These are phyloP conservation scores for Lamprotornis superbus DNA, from an alignment of 2,113 vertebrate species.

Conservation along the genomic window DNA sequence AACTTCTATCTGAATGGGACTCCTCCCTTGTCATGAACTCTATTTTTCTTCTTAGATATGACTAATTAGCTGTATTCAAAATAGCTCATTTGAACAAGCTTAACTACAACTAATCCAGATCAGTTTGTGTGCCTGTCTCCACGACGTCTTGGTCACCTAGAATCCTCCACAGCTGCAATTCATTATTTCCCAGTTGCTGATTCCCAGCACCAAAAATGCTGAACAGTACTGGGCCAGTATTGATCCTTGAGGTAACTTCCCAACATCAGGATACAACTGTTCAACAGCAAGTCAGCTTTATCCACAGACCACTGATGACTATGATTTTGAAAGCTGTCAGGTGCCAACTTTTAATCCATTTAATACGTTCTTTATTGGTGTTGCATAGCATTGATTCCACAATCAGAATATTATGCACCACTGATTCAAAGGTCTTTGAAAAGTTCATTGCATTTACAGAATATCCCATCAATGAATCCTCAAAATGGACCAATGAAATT, in stretches of 20 bases:
- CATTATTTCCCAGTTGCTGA: background rate
- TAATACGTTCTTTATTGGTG: background rate
- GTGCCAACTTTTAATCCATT: constrained; percentile 2
- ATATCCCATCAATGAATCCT: background rate
- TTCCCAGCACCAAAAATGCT: background rate
- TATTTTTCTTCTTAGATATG: background rate
- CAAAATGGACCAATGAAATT: background rate
- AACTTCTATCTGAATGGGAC: background rate
- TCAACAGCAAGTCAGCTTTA: background rate
- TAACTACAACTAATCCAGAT: background rate
- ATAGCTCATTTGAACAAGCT: background rate
- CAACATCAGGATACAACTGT: background rate
- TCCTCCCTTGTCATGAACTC: background rate
- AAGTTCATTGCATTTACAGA: background rate
- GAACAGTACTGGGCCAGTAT: background rate
- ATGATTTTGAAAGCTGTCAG: background rate
- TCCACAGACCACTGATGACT: background rate
- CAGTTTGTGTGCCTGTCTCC: background rate
- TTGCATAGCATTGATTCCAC: background rate
- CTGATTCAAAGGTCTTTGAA: constrained; percentile 9
- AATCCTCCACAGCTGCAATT: background rate
- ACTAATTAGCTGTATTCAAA: background rate
- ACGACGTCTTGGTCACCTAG: background rate
- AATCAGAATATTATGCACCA: background rate
- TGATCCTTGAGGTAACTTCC: background rate